Conservation (phyloP, 2,113 vertebrate species). For the Butorides virescens region DNA sequence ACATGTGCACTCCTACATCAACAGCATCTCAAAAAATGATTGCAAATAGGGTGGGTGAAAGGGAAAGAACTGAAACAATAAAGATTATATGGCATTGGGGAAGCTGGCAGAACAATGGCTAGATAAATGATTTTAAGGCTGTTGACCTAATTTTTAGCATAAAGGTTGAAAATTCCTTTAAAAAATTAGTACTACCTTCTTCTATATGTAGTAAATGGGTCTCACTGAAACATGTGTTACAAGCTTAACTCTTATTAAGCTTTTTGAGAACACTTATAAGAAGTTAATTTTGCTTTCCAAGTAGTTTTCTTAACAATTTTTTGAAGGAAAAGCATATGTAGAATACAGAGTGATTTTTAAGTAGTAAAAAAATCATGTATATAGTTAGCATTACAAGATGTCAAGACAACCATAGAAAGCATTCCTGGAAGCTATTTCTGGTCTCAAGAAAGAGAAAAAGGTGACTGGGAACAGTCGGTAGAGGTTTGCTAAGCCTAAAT, state of each 20-base stretch:
- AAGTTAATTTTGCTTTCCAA: neutral
- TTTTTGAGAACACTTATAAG: neutral
- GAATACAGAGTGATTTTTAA: neutral
- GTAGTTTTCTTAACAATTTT: neutral
- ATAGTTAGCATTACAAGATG: neutral
- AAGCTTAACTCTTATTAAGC: neutral
- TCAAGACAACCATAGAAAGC: neutral
- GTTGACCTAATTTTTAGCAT: neutral
- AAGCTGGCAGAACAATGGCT: neutral
- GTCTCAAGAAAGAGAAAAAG: neutral
- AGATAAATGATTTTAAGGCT: neutral
- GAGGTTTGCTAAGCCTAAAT: neutral
- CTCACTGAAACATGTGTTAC: neutral
- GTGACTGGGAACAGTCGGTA: neutral
- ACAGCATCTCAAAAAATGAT: neutral
- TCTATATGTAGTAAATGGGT: neutral
- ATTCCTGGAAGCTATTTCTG: neutral
- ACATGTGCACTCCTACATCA: neutral
- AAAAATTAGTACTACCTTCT: neutral
- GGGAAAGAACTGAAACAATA: neutral
- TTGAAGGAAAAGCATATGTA: neutral
- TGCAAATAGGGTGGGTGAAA: neutral
- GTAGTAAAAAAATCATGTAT: neutral
- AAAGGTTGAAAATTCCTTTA: neutral
- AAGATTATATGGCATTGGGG: neutral